Evolutionary conservation across 2,113 vertebrate species (phyloP).

Genomic region (Cnemophilus loriae): DNA sequence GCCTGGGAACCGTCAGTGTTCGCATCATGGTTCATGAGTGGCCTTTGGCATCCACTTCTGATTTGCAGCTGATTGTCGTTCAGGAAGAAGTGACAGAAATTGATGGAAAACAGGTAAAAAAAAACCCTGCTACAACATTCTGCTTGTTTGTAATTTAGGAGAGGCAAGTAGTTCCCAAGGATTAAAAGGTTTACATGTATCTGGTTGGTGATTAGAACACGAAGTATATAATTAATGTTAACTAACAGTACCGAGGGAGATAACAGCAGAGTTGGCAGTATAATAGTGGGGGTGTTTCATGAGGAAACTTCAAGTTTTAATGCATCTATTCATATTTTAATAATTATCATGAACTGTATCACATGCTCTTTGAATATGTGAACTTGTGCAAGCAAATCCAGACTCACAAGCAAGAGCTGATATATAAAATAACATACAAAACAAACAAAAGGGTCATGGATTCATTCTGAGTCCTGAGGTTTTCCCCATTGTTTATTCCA

Average conservation of each 20-base stretch:
- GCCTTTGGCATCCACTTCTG: constrained; percentile 78
- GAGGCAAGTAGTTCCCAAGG: background rate
- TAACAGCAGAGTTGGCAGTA: background rate
- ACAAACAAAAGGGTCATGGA: background rate
- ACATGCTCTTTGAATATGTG: background rate
- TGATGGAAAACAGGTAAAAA: constrained; percentile 84
- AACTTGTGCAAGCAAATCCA: background rate
- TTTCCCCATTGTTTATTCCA: background rate
- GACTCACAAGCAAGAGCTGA: background rate
- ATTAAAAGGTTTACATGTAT: background rate
- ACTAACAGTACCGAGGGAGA: background rate
- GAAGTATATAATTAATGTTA: background rate
- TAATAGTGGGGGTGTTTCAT: background rate
- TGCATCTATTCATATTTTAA: background rate
- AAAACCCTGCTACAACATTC: background rate
- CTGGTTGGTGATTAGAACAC: background rate
- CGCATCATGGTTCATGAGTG: constrained; percentile 88
- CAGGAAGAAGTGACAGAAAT: constrained; percentile 89
- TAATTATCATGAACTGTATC: background rate
- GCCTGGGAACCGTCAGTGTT: constrained; percentile 75
- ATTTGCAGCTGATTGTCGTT: constrained; percentile 82
- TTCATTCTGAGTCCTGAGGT: background rate
- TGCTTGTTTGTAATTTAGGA: background rate
- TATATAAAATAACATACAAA: background rate
- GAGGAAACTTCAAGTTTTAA: background rate